These are phyloP conservation scores for Melipona quadrifasciata DNA, from an alignment of 1,140 invertebrate genomes.

Conservation along the genomic window DNA sequence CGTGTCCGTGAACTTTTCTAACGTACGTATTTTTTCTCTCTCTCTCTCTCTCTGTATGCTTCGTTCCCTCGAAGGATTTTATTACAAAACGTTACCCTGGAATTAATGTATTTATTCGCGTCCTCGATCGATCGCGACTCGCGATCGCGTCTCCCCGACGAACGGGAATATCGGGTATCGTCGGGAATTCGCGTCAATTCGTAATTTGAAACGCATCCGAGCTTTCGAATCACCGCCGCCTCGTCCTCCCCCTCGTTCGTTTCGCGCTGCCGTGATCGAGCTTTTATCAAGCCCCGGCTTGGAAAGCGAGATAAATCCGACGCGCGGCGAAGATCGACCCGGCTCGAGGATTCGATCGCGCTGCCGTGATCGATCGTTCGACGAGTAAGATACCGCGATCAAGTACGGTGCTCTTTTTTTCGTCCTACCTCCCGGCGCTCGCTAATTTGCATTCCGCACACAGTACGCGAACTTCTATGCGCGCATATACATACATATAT, in stretches of 20 bases:
- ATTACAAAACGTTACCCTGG: constrained; percentile 62
- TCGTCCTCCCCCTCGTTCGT: too few species aligned
- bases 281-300: too few species aligned
- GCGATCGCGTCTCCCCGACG: background rate
- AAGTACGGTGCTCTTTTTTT: constrained; percentile 31
- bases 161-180: background rate
- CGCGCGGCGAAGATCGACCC: background rate
- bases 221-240: too few species aligned
- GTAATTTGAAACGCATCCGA: too few species aligned
- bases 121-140: constrained; percentile 42
- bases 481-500: constrained; percentile 26
- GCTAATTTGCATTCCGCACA: constrained; percentile 1
- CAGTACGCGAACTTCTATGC: constrained; percentile 26
- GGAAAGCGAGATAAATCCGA: background rate
- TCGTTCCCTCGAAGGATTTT: constrained; percentile 7
- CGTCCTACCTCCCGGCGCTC: constrained; percentile 9
- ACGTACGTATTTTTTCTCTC: constrained; percentile 2
- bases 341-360: background rate
- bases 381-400: constrained; percentile 47
- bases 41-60: background rate
- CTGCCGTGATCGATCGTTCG: constrained; percentile 16
- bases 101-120: constrained; percentile 29
- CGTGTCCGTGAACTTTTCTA: background rate
- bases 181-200: too few species aligned
- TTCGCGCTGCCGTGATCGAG: too few species aligned